Base-by-base conservation (phyloP, 1,140 invertebrate genomes). In the Aphis gossypii region DNA sequence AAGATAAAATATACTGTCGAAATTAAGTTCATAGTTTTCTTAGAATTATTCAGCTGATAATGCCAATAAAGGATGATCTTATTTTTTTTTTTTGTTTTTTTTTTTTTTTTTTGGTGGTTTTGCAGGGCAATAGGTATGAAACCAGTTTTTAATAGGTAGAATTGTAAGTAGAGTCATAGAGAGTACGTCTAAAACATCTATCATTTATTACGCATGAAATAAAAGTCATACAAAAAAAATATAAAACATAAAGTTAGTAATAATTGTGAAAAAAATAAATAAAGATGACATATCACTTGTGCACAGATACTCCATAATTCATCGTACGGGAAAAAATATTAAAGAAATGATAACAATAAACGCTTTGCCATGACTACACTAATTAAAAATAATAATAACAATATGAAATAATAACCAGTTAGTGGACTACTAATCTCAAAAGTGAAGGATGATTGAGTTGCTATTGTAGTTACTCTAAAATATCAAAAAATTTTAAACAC, bases 11-110 rank as follows among this genome's bases (percentile, higher is more conserved):
- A 38, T 30, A n/a, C 60, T 38, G 35, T 41, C 8, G 9, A 41
- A 86, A 86, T 30, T 11, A 86, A 87, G 44, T 30, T 87, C 38
- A 48, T 87, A 14, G 86, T 18, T 88, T 88, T 88, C n/a, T 51
- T 18, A 18, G 38, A 88, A 51, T n/a, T 21, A 18, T 48, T 88
- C 46, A 88, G 18, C 7, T 35, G 38, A 35, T 51, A 35, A 35
- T 48, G 18, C 48, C 1, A 21, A 35, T 8, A 35, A 88, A 18
- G 2, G n/a, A n/a, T n/a, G n/a, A n/a, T n/a, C 8, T 48, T 0
- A 5, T 51, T 35, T 51, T 11, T 11, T 82, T 38, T 82, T 18
- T 44, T 46, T n/a, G n/a, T 51, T 46, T 46, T 46, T 0, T 46
- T 7, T 7, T 23, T 41, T 25, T 82, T 38, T 82, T 30, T 44